phyloP scores from a whole-genome alignment of 2,113 vertebrate genomes.

The Calyptommatus sinebrachiatus region DNA sequence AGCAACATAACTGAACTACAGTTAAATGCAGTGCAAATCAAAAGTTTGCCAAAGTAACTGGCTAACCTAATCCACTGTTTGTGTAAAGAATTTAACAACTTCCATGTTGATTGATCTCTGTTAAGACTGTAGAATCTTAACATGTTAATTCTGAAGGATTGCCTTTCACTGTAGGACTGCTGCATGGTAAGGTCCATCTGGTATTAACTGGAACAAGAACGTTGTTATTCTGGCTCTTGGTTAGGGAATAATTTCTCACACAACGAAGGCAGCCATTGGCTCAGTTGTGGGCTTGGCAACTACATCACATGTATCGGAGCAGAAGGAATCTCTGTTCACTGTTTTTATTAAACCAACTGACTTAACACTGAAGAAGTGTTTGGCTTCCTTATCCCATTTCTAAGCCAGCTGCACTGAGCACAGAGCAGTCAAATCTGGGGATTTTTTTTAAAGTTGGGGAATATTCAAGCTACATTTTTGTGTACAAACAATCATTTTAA shows the following conservation, averaged over 20 bases:
- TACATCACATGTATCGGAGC: no score
- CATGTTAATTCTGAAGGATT: neutral
- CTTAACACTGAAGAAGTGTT: neutral
- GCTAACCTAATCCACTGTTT: neutral
- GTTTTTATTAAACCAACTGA: neutral
- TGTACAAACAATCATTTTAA: neutral
- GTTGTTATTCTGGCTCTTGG: no score
- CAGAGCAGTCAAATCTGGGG: neutral
- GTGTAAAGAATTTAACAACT: constrained; percentile 1
- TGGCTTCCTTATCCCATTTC: neutral
- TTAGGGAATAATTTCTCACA: no score
- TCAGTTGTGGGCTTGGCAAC: no score
- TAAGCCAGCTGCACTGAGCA: neutral
- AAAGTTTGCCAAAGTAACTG: neutral
- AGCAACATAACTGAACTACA: neutral
- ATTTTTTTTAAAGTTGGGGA: neutral
- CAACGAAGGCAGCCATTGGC: no score
- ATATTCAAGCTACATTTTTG: neutral
- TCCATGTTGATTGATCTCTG: neutral
- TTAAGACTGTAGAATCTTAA: no score
- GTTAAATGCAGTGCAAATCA: neutral
- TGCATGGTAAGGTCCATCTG: no score
- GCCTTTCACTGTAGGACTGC: no score
- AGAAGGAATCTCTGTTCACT: neutral
- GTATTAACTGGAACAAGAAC: no score